phyloP scores from a whole-genome alignment of 2,113 vertebrate species.

The Tachysurus fulvidraco region DNA sequence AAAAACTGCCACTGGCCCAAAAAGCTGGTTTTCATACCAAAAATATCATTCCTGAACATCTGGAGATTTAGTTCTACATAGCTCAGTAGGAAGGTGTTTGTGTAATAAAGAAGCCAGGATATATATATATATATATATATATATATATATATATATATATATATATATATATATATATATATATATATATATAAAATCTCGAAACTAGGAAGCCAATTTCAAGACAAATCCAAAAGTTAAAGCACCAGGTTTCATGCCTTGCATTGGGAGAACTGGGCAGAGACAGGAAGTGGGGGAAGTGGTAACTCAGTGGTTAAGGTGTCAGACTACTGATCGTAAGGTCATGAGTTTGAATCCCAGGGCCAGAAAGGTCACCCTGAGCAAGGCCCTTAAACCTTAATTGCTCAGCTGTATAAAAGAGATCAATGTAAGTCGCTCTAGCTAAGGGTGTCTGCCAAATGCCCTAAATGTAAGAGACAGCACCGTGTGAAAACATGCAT shows the following conservation, averaged over 20 bases:
- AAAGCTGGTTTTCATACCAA: not conserved
- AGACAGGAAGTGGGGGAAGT: not conserved
- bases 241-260: not conserved
- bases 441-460: no score
- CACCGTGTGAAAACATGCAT: not conserved
- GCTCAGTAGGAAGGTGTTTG: not conserved
- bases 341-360: no score
- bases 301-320: no score
- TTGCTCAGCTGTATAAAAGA: no score
- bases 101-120: not conserved
- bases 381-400: no score
- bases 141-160: not conserved
- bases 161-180: not conserved
- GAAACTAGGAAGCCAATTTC: not conserved
- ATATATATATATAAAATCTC: not conserved
- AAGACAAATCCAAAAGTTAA: not conserved
- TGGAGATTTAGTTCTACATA: not conserved
- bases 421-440: no score
- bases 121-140: not conserved
- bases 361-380: no score
- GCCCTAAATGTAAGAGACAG: no score
- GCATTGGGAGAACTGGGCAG: conserved; percentile 9
- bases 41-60: conserved; percentile 1
- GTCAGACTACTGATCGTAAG: no score
- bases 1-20: conserved; percentile 3